These are phyloP conservation scores for Aix galericulata DNA, from an alignment of 2,113 vertebrate genomes.

Conservation along the genomic window DNA sequence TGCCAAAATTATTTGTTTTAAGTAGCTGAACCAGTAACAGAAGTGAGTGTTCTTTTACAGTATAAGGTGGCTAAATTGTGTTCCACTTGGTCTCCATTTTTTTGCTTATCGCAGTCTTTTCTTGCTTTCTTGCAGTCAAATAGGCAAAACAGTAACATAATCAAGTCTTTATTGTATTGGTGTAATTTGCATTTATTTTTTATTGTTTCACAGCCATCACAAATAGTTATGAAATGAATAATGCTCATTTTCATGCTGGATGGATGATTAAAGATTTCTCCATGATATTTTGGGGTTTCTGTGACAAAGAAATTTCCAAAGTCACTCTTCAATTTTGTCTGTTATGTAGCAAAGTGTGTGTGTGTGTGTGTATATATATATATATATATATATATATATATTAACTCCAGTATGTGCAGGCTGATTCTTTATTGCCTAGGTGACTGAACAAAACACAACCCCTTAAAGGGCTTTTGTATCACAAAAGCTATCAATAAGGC, in stretches of 20 bases:
- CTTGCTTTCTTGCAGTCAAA: not conserved
- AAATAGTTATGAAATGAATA: conserved; percentile 54
- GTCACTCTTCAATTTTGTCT: not conserved
- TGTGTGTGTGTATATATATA: too few species aligned
- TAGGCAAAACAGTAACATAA: conserved; percentile 27
- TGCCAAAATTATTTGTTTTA: conserved; percentile 29
- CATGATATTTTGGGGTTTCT: not conserved
- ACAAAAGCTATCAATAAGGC: not conserved
- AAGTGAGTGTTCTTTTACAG: conserved; percentile 3
- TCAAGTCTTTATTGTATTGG: conserved; percentile 42
- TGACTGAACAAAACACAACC: not conserved
- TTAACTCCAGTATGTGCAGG: not conserved
- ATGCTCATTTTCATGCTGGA: conserved; percentile 29
- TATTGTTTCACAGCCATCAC: conserved; percentile 51
- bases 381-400: not conserved
- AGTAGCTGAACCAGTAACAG: not conserved
- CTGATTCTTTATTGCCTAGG: not conserved
- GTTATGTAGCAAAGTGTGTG: not conserved
- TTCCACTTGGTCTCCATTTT: conserved; percentile 15
- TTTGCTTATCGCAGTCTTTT: conserved; percentile 37
- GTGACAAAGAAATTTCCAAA: conserved; percentile 17
- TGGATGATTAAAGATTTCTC: conserved; percentile 21
- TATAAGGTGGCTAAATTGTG: not conserved
- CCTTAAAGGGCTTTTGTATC: not conserved
- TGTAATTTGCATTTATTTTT: conserved; percentile 48